Evolutionary conservation across 2,888 invertebrate species (phyloP), one percentile per base, ranked within the genome.

Genomic region (Smittia aterrima): DNA sequence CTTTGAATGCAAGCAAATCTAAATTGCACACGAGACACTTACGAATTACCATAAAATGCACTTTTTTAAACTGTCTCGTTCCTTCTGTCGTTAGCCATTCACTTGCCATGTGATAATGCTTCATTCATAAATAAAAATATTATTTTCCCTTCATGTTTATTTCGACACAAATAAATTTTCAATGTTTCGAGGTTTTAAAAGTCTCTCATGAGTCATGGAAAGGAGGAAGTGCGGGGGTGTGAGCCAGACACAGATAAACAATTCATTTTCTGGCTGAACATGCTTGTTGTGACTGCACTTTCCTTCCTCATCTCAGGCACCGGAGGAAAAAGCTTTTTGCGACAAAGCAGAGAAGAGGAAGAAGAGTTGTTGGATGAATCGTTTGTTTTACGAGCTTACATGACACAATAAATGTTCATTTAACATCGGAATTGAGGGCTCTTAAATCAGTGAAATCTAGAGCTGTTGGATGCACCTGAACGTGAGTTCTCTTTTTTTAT

Each of bases 371-470:
- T 58, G 58, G 18, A 58, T 58, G 41, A 41, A 47, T 40, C 40
- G 66, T 67, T 47, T 67, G 67, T 47, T 67, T 67, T 67, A 67
- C 67, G 67, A 67, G 41, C 41, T 67, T 67, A 67, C 67, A 67
- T 47, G 40, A 47, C 41, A 67, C 67, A 67, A 47, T 67, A 40
- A 67, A 67, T 67, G 67, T 67, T 38, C 67, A 67, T 67, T 67
- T 67, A 47, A 22, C 67, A 67, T 67, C 41, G 41, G 40, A 67
- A 67, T 67, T 67, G 67, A 67, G 67, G 67, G 67, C 67, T 67
- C 47, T 67, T 67, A 67, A 67, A 67, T 67, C 67, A 67, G 40
- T 47, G 38, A n/a, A 18, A 18, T 64, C 18, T 58, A 18, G 18
- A 22, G 20, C 67, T 67, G 67, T 38, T 40, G 20, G 67, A 18